Base-by-base conservation (phyloP, 2,888 invertebrate species). In the Isoperla grammatica region DNA sequence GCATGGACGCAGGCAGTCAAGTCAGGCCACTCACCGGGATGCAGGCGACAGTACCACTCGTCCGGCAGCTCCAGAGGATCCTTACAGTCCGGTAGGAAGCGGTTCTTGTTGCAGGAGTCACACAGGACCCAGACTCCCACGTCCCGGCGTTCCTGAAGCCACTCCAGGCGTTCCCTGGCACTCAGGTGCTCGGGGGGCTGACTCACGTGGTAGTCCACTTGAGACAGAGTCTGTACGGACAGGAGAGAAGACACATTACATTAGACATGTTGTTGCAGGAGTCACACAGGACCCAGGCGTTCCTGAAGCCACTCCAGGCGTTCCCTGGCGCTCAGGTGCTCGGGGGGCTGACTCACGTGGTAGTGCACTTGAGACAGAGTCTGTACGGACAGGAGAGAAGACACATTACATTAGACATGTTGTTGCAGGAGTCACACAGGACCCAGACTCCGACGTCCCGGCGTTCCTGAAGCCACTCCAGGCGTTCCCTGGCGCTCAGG, bases 31-130 rank as follows among this genome's bases (percentile, higher is more conserved):
- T 67, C 65, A 82, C 84, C 82, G 68, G 76, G 69, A 69, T 85
- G 83, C 80, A 84, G 80, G 40, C 68, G 66, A 68, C 86, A 87
- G 64, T 75, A 79, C 86, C 86, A 87, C 57, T 76, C 73, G 1
- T 76, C 71, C 0, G 85, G 84, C 19, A 87, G 71, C 35, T 80
- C 77, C 13, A 78, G 67, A 1, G 81, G 81, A 67, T 87, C 86
- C 6, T 79, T 72, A 1, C 80, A 72, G 17, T 78, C 67, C 0
- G 77, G 71, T 2, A 82, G 68, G 66, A 77, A 80, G n/a, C 86
- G 75, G 80, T 81, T 83, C 65, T 79, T 79, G 64, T 75, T 68
- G 67, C 85, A 86, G 1, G 69, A 70, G 61, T 80, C 79, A 67
- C 86, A 86, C 63, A 81, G 78, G 5, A 78, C 83, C 80, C 83